Percentiles rank a stretch among this genome's conserved stretches.
These are phyloP conservation scores for Mormyrus hasselquistii DNA, from an alignment of 2,797 vertebrate genomes.

Conservation along the genomic window DNA sequence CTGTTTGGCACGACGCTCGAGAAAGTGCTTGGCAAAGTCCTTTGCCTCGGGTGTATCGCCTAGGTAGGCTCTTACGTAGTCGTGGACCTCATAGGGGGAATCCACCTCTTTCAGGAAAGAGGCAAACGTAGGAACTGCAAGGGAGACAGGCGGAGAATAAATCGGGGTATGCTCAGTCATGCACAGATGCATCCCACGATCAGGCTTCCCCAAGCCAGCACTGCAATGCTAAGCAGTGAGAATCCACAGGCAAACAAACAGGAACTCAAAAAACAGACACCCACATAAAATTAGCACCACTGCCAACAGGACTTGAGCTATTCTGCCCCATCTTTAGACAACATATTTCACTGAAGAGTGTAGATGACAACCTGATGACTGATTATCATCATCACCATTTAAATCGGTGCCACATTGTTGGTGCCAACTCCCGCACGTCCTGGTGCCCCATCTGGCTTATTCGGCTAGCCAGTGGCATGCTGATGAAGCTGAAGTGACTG, in stretches of 20 bases:
- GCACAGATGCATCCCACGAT: not conserved
- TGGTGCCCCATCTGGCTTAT: not conserved
- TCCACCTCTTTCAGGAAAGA: conserved; percentile 98
- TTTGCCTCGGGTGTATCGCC: conserved; percentile 95
- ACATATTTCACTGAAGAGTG: not conserved
- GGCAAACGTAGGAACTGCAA: conserved; percentile 92
- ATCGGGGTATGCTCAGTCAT: not conserved
- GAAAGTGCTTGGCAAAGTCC: conserved; percentile 99
- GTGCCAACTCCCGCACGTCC: not conserved
- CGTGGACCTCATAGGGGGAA: conserved; percentile 95
- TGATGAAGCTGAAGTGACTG: not conserved
- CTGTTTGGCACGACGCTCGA: conserved; percentile 98
- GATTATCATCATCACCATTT: not conserved
- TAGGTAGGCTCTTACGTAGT: conserved; percentile 93
- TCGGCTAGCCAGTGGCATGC: not conserved
- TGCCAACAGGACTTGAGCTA: not conserved
- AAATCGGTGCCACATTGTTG: not conserved
- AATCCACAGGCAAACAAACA: not conserved
- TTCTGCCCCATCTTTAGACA: not conserved
- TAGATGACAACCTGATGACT: not conserved
- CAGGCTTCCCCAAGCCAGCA: not conserved
- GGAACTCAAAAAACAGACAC: not conserved
- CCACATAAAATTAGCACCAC: not conserved
- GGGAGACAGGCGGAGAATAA: conserved; percentile 12
- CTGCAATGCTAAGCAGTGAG: not conserved